These are phyloP conservation scores for Mycteria americana DNA, from an alignment of 2,797 vertebrate species.

Conservation along the genomic window DNA sequence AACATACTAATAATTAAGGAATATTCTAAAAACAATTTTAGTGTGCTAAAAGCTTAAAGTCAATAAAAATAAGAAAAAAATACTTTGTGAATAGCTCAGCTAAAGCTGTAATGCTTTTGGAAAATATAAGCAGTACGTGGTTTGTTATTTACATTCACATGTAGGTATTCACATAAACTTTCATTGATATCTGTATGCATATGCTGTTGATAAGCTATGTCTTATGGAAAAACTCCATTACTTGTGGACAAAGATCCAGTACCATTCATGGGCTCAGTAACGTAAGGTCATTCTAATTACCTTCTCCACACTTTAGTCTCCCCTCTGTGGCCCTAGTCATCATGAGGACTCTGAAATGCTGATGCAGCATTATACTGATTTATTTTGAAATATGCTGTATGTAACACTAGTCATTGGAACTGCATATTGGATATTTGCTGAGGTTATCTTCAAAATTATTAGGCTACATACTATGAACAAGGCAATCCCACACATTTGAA, in stretches of 20 bases:
- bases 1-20: neutral
- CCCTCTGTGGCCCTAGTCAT: neutral
- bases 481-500: neutral
- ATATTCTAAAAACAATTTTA: neutral
- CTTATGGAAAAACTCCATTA: neutral
- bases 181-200: neutral
- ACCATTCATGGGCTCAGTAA: neutral
- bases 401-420: neutral
- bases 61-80: neutral
- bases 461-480: neutral
- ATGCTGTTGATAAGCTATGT: neutral
- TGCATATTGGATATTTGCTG: neutral
- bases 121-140: neutral
- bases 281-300: slow-evolving; percentile 25
- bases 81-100: neutral
- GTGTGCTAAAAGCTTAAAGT: neutral
- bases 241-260: neutral
- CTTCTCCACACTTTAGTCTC: neutral
- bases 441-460: neutral
- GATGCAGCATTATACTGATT: neutral
- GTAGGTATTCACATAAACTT: neutral
- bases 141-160: neutral
- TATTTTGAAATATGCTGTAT: neutral
- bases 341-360: neutral
- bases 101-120: neutral